Base-by-base conservation (phyloP, 2,797 vertebrate species). In the Manis javanica region DNA sequence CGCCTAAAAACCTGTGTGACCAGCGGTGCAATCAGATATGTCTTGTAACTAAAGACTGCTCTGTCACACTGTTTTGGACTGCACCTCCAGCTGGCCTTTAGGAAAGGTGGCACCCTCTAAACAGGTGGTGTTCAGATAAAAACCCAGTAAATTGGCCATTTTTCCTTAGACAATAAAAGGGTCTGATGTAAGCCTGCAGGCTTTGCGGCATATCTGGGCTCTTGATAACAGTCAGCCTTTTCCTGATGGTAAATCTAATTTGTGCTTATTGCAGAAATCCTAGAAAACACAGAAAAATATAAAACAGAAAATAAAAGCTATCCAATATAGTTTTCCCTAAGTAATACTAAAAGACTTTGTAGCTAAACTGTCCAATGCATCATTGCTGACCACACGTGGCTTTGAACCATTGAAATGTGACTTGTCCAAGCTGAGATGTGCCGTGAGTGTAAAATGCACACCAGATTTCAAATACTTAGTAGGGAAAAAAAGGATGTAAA, bases 301-400 rank as follows among this genome's bases (percentile, higher is more conserved):
- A 55, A 29, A 10, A 66, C 63, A 23, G 90, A 86, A 24, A 49
- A 26, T 4, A 3, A 72, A 51, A n/a, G 75, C 57, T 21, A 0
- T 26, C 39, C 31, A 0, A 0, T 1, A 7, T 5, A 9, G 7
- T 46, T 51, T 71, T 34, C 15, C 75, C 37, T 31, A 16, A 29
- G 2, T 15, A 5, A 18, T 1, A 15, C 57, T 14, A 6, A 53
- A 49, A 42, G 64, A 7, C 37, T 34, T 31, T 0, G 5, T 11
- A 7, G 39, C 75, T 21, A 0, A 19, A 71, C 46, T 3, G 4
- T 8, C 71, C 11, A 0, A 5, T 0, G 2, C 6, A 16, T 8
- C 0, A 8, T 1, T 49, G 2, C 66, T 2, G 19, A 4, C 34
- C 55, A 8, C 21, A 5, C 0, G 2, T 3, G 59, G 64, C 53